Evolutionary conservation across 2,797 vertebrate genomes (phyloP).

Genomic region (Arnoldichthys spilopterus): DNA sequence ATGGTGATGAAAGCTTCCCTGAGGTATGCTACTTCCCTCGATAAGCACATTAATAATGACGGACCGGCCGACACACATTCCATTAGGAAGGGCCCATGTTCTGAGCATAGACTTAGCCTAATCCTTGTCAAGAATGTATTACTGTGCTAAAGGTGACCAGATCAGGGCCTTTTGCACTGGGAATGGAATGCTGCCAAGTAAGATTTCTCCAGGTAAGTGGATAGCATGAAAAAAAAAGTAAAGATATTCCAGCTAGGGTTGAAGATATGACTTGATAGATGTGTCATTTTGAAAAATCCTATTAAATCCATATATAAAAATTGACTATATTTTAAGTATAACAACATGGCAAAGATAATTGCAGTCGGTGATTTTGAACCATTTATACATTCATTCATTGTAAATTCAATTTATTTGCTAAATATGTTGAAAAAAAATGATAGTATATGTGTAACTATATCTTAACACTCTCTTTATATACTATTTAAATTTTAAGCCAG

Average conservation of each 20-base stretch:
- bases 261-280: not conserved
- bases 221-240: not conserved
- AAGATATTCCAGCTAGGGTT: too few relatives aligned
- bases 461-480: too few relatives aligned
- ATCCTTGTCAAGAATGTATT: not conserved
- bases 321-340: not conserved
- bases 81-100: not conserved
- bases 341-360: too few relatives aligned
- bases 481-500: too few relatives aligned
- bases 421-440: too few relatives aligned
- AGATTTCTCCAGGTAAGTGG: conserved; percentile 2
- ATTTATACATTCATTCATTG: too few relatives aligned
- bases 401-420: too few relatives aligned
- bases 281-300: conserved; percentile 13
- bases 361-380: too few relatives aligned
- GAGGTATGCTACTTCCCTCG: conserved; percentile 22
- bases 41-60: not conserved
- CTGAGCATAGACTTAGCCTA: not conserved
- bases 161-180: not conserved
- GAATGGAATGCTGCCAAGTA: conserved; percentile 11
- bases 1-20: not conserved
- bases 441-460: too few relatives aligned
- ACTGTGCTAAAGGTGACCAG: too few relatives aligned
- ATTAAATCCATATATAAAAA: too few relatives aligned
- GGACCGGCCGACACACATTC: not conserved